A percentile compares a stretch with the other conserved stretches of the same genome.
Evolutionary conservation across 1,140 invertebrate genomes (phyloP).

Genomic region (Danaus plexippus): DNA sequence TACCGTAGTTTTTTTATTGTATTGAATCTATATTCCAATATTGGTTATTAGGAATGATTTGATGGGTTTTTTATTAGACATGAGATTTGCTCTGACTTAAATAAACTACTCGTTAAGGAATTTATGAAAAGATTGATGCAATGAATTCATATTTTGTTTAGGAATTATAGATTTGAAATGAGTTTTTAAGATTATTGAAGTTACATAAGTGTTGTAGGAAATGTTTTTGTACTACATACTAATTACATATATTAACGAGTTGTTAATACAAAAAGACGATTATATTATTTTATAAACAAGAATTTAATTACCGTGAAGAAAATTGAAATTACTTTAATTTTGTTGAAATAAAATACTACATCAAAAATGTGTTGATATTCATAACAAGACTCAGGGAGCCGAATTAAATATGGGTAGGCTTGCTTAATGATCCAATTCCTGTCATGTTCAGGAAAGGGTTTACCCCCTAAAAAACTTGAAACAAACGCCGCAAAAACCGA

Average conservation of each 20-base stretch:
- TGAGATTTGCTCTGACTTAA: slow-evolving; percentile 2
- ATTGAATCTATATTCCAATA: slow-evolving; percentile 33
- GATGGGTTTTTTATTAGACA: slow-evolving; percentile 10
- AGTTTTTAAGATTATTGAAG: too few species aligned
- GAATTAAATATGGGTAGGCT: slow-evolving; percentile 57
- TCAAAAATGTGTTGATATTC: slow-evolving; percentile 40
- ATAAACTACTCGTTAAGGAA: too few species aligned
- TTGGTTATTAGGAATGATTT: slow-evolving; percentile 38
- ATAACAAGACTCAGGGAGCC: slow-evolving; percentile 38
- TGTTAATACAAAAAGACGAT: too few species aligned
- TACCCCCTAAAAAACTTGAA: slow-evolving; percentile 71
- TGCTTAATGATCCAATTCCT: slow-evolving; percentile 71
- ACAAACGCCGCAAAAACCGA: slow-evolving; percentile 71
- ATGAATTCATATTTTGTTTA: too few species aligned
- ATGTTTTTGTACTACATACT: too few species aligned
- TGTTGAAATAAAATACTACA: slow-evolving; percentile 4
- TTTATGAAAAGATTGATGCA: too few species aligned
- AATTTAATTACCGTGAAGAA: too few species aligned
- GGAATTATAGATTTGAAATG: too few species aligned
- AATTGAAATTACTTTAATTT: slow-evolving; percentile 9
- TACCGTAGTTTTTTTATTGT: slow-evolving; percentile 32
- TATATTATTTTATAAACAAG: too few species aligned
- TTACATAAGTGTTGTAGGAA: too few species aligned
- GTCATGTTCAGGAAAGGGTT: slow-evolving; percentile 71
- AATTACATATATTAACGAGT: too few species aligned